Percentiles rank a stretch among this genome's conserved stretches.
These are phyloP conservation scores for Lysandra bellargus DNA, from an alignment of 2,888 invertebrate species.

Conservation along the genomic window DNA sequence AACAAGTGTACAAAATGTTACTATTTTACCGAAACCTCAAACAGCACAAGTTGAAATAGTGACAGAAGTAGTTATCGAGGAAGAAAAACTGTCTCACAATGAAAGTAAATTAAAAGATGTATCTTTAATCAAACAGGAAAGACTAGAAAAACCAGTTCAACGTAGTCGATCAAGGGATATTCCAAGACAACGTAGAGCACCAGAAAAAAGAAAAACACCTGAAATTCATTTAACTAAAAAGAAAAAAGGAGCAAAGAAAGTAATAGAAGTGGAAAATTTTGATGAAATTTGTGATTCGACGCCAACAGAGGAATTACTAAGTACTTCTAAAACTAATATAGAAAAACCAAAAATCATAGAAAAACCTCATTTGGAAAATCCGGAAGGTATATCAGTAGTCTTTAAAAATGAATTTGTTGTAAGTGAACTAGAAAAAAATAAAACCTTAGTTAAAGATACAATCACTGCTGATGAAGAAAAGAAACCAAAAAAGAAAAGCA, in stretches of 20 bases:
- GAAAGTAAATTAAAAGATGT: slow-evolving; percentile 48
- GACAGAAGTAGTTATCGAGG: slow-evolving; percentile 61
- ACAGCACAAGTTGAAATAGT: slow-evolving; percentile 65
- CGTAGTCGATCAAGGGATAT: slow-evolving; percentile 69
- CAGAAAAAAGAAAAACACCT: slow-evolving; percentile 65
- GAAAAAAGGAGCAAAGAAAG: slow-evolving; percentile 64
- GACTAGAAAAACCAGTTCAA: slow-evolving; percentile 48
- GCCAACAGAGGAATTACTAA: slow-evolving; percentile 35
- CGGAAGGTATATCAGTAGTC: neutral
- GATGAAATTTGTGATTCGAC: slow-evolving; percentile 53
- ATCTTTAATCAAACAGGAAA: slow-evolving; percentile 44
- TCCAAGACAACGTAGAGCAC: slow-evolving; percentile 63
- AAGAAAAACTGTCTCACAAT: slow-evolving; percentile 53
- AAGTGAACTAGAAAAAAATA: slow-evolving; percentile 42
- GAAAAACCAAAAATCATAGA: slow-evolving; percentile 35
- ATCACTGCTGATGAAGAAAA: slow-evolving; percentile 52
- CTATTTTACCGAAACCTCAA: slow-evolving; percentile 62
- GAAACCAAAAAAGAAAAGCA: slow-evolving; percentile 66
- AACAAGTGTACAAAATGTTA: slow-evolving; percentile 52
- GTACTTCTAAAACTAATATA: slow-evolving; percentile 27
- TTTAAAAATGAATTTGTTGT: slow-evolving; percentile 45
- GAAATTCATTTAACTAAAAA: slow-evolving; percentile 62
- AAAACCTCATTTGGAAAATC: slow-evolving; percentile 36
- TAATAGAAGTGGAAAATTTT: slow-evolving; percentile 70
- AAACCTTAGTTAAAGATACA: slow-evolving; percentile 42